phyloP scores from a whole-genome alignment of 2,113 vertebrate genomes.

The Spermophilus dauricus region DNA sequence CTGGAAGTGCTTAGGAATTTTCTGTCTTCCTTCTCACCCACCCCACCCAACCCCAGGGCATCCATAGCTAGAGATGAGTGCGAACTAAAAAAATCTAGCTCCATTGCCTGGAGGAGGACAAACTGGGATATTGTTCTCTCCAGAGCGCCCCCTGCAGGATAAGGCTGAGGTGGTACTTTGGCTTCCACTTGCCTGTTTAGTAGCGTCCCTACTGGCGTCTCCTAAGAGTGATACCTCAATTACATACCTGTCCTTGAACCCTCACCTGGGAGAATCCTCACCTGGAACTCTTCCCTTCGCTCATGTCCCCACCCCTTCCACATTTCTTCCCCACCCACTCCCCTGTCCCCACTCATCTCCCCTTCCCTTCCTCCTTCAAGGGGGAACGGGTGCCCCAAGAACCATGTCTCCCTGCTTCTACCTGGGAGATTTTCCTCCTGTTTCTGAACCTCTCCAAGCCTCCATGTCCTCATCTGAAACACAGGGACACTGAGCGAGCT shows the following conservation, averaged over 20 bases:
- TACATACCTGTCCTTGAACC: not conserved
- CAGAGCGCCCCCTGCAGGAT: not conserved
- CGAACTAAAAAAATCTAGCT: not conserved
- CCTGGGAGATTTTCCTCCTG: not conserved
- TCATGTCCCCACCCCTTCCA: not conserved
- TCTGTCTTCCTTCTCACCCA: not conserved
- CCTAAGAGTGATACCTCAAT: not conserved
- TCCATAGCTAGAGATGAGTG: not conserved
- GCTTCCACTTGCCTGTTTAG: not conserved
- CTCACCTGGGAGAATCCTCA: not conserved
- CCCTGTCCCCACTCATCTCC: not conserved
- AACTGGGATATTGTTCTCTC: not conserved
- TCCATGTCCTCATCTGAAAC: conserved; percentile 52
- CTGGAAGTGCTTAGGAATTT: not conserved
- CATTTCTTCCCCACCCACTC: not conserved
- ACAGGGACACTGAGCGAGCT: not conserved
- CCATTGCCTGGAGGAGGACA: not conserved
- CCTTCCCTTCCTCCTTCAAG: not conserved
- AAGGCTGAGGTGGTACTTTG: not conserved
- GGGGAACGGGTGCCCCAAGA: not conserved
- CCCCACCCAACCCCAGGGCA: not conserved
- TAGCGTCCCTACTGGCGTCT: not conserved
- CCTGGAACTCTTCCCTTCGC: no score
- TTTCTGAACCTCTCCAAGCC: not conserved
- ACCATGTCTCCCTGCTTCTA: not conserved